phyloP scores from a whole-genome alignment of 2,888 invertebrate species.

The Halictus quadricinctus region DNA sequence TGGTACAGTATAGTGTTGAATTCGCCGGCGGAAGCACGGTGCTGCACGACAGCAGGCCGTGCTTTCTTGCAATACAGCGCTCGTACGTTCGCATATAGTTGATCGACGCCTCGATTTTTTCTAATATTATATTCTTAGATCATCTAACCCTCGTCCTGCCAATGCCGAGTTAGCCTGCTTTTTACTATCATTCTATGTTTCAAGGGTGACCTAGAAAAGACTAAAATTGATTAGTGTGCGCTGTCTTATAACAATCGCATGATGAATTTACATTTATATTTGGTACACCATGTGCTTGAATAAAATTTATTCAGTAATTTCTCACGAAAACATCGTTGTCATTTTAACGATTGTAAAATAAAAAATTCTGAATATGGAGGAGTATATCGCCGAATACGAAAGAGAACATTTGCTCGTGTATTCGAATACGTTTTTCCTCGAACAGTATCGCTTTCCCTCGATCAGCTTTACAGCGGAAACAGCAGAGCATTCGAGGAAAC shows the following conservation, averaged over 20 bases:
- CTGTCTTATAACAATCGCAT: too few relatives aligned
- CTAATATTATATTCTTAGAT: not conserved
- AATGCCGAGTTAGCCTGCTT: too few relatives aligned
- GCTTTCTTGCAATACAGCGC: constrained; percentile 1
- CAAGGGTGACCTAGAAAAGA: too few relatives aligned
- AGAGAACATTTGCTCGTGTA: not conserved
- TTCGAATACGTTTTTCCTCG: not conserved
- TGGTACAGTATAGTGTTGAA: constrained; percentile 13
- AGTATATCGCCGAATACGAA: not conserved
- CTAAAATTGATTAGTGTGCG: too few relatives aligned
- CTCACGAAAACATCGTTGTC: too few relatives aligned
- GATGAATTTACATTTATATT: too few relatives aligned
- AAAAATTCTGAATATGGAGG: not conserved
- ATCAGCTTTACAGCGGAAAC: not conserved
- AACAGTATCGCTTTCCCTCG: not conserved
- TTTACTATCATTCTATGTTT: too few relatives aligned
- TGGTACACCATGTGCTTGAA: too few relatives aligned
- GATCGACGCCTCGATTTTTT: not conserved
- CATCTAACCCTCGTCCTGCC: not conserved
- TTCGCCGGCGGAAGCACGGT: constrained; percentile 30
- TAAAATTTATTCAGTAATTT: too few relatives aligned
- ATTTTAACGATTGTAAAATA: too few relatives aligned
- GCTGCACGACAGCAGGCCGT: constrained; percentile 2
- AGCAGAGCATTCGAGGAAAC: not conserved
- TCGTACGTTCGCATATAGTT: not conserved